Evolutionary conservation across 1,140 invertebrate genomes (phyloP).

Genomic region (Ganaspis sp.): DNA sequence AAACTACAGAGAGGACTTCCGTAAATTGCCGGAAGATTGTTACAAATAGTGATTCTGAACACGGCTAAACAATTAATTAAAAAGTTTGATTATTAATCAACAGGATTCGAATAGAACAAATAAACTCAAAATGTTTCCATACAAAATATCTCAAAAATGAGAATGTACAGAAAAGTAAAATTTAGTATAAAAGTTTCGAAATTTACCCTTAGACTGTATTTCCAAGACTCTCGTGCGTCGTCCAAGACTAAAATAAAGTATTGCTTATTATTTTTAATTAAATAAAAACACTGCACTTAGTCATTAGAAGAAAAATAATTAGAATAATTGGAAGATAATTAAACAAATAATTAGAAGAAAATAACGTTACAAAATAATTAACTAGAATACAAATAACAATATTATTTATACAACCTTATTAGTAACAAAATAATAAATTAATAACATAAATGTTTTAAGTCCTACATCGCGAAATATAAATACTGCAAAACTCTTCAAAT

Average conservation of each 20-base stretch:
- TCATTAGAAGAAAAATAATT: too few relatives aligned
- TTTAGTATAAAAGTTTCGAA: conserved; percentile 15
- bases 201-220: conserved; percentile 90
- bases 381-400: too few relatives aligned
- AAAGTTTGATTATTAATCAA: too few relatives aligned
- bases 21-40: conserved; percentile 89
- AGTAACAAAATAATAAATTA: too few relatives aligned
- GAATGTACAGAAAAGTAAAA: conserved; percentile 32
- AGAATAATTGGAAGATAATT: too few relatives aligned
- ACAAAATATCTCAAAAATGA: conserved; percentile 30
- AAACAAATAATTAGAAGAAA: too few relatives aligned
- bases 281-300: neutral
- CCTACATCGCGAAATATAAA: too few relatives aligned
- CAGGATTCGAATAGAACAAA: too few relatives aligned
- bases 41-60: conserved; percentile 90
- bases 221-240: conserved; percentile 93
- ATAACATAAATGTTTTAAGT: too few relatives aligned
- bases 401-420: too few relatives aligned
- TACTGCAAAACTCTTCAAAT: too few relatives aligned
- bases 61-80: conserved; percentile 83
- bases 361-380: too few relatives aligned
- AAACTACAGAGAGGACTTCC: conserved; percentile 82
- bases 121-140: conserved; percentile 37
- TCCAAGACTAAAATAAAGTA: conserved; percentile 79
- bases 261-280: neutral